Base-by-base conservation (phyloP, 2,888 invertebrate species). In the Phalera bucephala region DNA sequence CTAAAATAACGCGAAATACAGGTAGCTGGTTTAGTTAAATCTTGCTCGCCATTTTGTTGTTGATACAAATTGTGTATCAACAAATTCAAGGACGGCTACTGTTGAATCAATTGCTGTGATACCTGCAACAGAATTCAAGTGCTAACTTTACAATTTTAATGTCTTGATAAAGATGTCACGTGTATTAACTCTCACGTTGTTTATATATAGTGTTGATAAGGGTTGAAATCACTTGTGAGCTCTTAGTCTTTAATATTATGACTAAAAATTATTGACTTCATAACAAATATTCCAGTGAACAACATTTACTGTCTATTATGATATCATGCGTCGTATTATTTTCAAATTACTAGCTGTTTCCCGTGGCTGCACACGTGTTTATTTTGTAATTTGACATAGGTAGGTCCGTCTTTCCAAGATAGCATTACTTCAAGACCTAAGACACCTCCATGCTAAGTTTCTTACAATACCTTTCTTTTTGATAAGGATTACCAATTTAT, bases 131-230 rank as follows among this genome's bases (percentile, higher is more conserved):
- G 35, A 44, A 46, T 45, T 43, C 22, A 33, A 23, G 36, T 33
- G 13, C 40, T 38, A 21, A 31, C 31, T 25, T 23, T 27, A 22
- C 42, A 38, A 44, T 36, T 52, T 46, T 47, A 43, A 46, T 46
- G 29, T 32, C 35, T 39, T 42, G 36, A 41, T 47, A 44, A 46
- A 50, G 33, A 45, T 38, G 45, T 57, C 49, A 45, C 49, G 45
- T 45, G 45, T 29, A 25, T 22, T 31, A 33, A 44, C 42, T 27
- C 14, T 41, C 41, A 51, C 37, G 41, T 21, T 47, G 32, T 43
- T 47, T 44, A 42, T 50, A n/a, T n/a, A 53, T 49, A 34, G 25
- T 40, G 42, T 39, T 31, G 47, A 55, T 55, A 51, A 47, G 36
- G 31, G 13, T 15, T 41, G 10, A 43, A 43, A 36, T 30, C 30